A percentile compares a stretch with the other conserved stretches of the same genome.
These are phyloP conservation scores for Drosophila aldrichi DNA, from an alignment of 2,888 invertebrate genomes.

Conservation along the genomic window DNA sequence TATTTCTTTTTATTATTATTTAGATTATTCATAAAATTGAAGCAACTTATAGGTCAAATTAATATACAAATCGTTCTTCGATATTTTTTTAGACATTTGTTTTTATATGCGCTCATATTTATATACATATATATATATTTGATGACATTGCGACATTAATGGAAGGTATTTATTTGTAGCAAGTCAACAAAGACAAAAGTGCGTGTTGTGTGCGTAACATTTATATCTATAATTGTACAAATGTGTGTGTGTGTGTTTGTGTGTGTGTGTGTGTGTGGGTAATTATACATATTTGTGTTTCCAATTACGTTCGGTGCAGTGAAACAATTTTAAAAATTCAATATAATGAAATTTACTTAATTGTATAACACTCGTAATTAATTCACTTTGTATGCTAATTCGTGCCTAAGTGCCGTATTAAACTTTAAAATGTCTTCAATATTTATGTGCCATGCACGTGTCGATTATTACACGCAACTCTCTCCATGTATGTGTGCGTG, in stretches of 20 bases:
- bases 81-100: background rate
- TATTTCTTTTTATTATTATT: no score
- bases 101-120: background rate
- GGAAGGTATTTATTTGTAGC: conserved; percentile 10
- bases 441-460: conserved; percentile 74
- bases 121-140: background rate
- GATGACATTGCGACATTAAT: conserved; percentile 22
- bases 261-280: conserved; percentile 34
- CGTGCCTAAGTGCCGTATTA: conserved; percentile 79
- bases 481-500: conserved; percentile 3
- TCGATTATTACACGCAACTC: conserved; percentile 76
- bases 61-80: background rate
- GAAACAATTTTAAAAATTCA: conserved; percentile 80
- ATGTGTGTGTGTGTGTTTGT: background rate
- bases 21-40: background rate
- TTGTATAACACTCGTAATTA: conserved; percentile 83
- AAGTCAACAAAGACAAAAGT: conserved; percentile 25
- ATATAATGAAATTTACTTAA: conserved; percentile 83
- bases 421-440: conserved; percentile 81
- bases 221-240: conserved; percentile 27
- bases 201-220: conserved; percentile 36
- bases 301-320: conserved; percentile 72
- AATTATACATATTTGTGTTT: conserved; percentile 76
- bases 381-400: conserved; percentile 82
- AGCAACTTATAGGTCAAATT: background rate